These are phyloP conservation scores for Catamblyrhynchus diadema DNA, from an alignment of 2,797 vertebrate species.

Conservation along the genomic window DNA sequence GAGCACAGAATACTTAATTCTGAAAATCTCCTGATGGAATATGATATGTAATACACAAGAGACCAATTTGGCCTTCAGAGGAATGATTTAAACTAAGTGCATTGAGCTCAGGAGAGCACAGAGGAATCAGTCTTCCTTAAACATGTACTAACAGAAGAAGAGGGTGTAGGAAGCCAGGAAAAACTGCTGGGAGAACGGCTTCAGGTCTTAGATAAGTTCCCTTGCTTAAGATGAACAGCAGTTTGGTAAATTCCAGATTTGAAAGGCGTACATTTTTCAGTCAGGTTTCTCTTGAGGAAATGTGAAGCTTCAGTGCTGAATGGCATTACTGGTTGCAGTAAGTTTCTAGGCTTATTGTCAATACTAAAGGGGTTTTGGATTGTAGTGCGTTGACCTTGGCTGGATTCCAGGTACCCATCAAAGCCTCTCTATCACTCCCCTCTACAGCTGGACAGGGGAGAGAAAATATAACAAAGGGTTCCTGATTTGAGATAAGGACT, in stretches of 20 bases:
- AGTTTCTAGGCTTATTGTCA: neutral
- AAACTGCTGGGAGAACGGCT: neutral
- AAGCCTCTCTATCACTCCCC: neutral
- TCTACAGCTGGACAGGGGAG: neutral
- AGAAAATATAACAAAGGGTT: neutral
- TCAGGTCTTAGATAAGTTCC: neutral
- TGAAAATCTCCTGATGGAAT: neutral
- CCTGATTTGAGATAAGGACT: neutral
- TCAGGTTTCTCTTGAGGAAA: neutral
- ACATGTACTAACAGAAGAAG: neutral
- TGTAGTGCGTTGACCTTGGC: neutral
- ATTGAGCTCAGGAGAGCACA: neutral
- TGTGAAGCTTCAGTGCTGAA: neutral
- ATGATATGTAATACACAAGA: neutral
- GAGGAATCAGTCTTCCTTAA: neutral
- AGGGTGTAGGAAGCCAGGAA: neutral
- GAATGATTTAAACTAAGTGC: neutral
- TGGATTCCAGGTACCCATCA: neutral
- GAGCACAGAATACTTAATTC: neutral
- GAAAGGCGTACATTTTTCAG: neutral
- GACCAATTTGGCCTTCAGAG: neutral
- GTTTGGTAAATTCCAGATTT: neutral
- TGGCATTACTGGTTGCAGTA: neutral
- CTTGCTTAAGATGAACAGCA: neutral
- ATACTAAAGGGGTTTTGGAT: neutral